These are phyloP conservation scores for Drosophila multiciliata DNA, from an alignment of 2,888 invertebrate species.

Conservation along the genomic window DNA sequence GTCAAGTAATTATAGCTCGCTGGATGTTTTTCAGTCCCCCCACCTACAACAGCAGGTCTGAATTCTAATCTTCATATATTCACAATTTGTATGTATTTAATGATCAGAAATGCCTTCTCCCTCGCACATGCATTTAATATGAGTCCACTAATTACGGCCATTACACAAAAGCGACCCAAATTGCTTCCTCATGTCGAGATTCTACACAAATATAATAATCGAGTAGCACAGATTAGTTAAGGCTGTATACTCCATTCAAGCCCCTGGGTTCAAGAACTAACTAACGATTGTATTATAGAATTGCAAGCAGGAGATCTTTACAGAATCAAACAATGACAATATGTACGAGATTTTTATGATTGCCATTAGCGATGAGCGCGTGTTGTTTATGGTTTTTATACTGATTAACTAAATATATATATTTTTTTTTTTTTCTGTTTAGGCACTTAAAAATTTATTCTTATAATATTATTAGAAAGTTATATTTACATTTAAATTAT, in stretches of 20 bases:
- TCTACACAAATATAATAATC: constrained; percentile 43
- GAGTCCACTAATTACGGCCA: constrained; percentile 51
- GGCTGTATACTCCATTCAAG: constrained; percentile 46
- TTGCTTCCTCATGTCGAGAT: constrained; percentile 56
- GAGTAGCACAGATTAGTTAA: constrained; percentile 61
- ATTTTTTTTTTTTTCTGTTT: background rate
- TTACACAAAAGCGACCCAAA: constrained; percentile 54
- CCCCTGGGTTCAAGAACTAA: constrained; percentile 66
- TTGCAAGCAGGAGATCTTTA: constrained; percentile 16
- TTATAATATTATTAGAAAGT: background rate
- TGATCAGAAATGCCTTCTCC: constrained; percentile 31
- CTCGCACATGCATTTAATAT: constrained; percentile 32
- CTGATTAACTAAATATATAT: background rate
- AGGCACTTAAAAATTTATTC: background rate
- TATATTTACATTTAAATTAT: background rate
- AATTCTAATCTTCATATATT: constrained; percentile 4
- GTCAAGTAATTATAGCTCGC: constrained; percentile 15
- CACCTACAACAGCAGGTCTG: constrained; percentile 3
- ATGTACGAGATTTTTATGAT: constrained; percentile 7
- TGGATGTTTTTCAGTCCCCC: background rate
- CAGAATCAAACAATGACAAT: constrained; percentile 22
- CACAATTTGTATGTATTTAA: constrained; percentile 26
- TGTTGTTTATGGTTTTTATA: background rate
- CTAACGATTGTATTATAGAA: constrained; percentile 55
- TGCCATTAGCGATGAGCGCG: constrained; percentile 11